Evolutionary conservation across 37 sponge, comb jelly and placozoan genomes (phyloP).

Genomic region (Amphimedon queenslandica): DNA sequence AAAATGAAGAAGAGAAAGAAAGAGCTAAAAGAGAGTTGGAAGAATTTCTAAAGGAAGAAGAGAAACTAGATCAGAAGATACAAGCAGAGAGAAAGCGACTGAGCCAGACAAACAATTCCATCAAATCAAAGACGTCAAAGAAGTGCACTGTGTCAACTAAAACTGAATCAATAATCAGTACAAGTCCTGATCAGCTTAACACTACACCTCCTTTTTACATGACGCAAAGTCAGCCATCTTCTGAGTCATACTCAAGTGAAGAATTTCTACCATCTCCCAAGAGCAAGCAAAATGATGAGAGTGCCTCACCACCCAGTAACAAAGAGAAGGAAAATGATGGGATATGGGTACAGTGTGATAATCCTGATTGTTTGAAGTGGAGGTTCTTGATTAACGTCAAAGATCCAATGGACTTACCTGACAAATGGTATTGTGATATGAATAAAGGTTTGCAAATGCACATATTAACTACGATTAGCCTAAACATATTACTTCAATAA

Average conservation of each 20-base stretch:
- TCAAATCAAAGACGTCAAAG: neutral
- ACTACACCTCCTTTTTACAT: neutral
- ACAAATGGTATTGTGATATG: constrained; percentile 64
- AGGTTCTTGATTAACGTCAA: constrained; percentile 30
- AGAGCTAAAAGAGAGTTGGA: neutral
- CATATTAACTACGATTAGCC: neutral
- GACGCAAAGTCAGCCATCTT: neutral
- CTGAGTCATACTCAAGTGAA: neutral
- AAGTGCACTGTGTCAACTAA: neutral
- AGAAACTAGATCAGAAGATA: constrained; percentile 10
- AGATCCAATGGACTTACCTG: constrained; percentile 53
- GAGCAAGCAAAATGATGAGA: neutral
- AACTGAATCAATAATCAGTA: neutral
- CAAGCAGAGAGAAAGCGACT: constrained; percentile 11
- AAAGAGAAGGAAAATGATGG: constrained; percentile 8
- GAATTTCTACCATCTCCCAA: neutral
- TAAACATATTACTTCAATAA: neutral
- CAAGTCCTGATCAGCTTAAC: neutral
- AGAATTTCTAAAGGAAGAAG: neutral
- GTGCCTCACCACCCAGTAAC: neutral
- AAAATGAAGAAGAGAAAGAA: neutral
- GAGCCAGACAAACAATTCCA: constrained; percentile 18
- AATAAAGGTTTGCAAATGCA: constrained; percentile 34
- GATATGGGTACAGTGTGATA: constrained; percentile 78
- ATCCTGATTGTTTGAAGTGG: constrained; percentile 65